Conservation (phyloP, 2,113 vertebrate genomes). For the Climacteris rufus region DNA sequence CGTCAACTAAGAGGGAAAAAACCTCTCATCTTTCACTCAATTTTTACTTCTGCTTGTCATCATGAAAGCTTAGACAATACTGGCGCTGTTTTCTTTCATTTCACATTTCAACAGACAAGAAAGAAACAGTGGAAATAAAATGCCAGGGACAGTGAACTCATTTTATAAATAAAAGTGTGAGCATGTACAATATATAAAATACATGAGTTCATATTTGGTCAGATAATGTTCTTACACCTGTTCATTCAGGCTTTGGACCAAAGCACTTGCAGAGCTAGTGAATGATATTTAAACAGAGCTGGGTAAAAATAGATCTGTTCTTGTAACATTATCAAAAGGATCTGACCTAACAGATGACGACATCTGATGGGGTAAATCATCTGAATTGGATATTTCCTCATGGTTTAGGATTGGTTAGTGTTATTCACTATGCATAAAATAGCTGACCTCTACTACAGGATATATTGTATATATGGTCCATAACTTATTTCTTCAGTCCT, state of each 20-base stretch:
- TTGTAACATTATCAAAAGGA: constrained; percentile 58
- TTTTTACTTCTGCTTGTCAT: not conserved
- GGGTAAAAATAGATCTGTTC: constrained; percentile 72
- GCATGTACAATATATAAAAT: constrained; percentile 50
- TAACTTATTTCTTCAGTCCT: not conserved
- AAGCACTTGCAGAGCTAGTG: constrained; percentile 60
- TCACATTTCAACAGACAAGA: not conserved
- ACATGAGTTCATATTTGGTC: constrained; percentile 62
- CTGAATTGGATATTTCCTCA: constrained; percentile 70
- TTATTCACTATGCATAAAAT: constrained; percentile 63
- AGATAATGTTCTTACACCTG: constrained; percentile 68
- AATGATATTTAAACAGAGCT: constrained; percentile 50
- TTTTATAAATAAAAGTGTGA: constrained; percentile 55
- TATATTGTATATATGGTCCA: not conserved
- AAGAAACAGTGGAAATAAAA: not conserved
- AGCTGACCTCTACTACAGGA: constrained; percentile 34
- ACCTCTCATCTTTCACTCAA: not conserved
- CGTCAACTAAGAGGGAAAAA: not conserved
- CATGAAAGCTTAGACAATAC: not conserved
- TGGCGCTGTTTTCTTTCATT: not conserved
- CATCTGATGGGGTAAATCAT: constrained; percentile 54
- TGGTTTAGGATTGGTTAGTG: constrained; percentile 37
- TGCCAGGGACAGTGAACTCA: not conserved
- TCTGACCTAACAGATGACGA: constrained; percentile 45
- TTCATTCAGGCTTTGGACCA: constrained; percentile 67